phyloP scores from a whole-genome alignment of 1,140 invertebrate genomes.

The Lanistes nyassanus region DNA sequence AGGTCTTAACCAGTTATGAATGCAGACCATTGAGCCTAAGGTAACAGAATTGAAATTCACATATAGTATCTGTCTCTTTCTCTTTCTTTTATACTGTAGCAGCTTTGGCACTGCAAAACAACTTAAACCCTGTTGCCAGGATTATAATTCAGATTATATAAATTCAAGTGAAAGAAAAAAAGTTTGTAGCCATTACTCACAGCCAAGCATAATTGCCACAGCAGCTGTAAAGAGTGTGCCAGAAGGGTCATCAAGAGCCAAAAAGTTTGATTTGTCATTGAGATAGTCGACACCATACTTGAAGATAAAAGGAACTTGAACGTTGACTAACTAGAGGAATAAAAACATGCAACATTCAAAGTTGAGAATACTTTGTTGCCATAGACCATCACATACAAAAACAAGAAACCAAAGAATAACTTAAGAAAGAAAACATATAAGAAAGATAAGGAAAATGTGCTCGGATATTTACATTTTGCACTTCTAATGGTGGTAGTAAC shows the following conservation, averaged over 20 bases:
- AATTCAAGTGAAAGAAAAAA: too few relatives aligned
- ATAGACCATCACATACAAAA: background rate
- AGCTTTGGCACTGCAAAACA: too few relatives aligned
- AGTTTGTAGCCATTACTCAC: slow-evolving; percentile 75
- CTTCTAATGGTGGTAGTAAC: too few relatives aligned
- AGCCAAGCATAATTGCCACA: slow-evolving; percentile 87
- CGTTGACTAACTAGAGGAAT: slow-evolving; percentile 78
- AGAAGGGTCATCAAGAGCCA: slow-evolving; percentile 62
- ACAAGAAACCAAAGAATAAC: background rate
- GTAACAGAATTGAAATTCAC: too few relatives aligned
- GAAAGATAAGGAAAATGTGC: too few relatives aligned
- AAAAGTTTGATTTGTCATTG: slow-evolving; percentile 72
- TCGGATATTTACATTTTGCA: too few relatives aligned
- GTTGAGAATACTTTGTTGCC: background rate
- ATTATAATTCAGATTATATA: too few relatives aligned
- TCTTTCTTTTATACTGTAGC: background rate
- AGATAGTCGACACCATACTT: slow-evolving; percentile 93
- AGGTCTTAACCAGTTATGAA: too few relatives aligned
- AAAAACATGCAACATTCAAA: slow-evolving; percentile 15
- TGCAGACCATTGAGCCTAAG: too few relatives aligned
- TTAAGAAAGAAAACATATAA: background rate
- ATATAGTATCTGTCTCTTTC: too few relatives aligned
- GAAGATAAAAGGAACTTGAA: slow-evolving; percentile 96
- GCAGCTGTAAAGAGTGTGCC: slow-evolving; percentile 70
- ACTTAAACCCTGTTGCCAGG: too few relatives aligned